Percentiles rank a stretch among this genome's conserved stretches.
Conservation (phyloP, 2,797 vertebrate species). For the Trematocara caparti region DNA sequence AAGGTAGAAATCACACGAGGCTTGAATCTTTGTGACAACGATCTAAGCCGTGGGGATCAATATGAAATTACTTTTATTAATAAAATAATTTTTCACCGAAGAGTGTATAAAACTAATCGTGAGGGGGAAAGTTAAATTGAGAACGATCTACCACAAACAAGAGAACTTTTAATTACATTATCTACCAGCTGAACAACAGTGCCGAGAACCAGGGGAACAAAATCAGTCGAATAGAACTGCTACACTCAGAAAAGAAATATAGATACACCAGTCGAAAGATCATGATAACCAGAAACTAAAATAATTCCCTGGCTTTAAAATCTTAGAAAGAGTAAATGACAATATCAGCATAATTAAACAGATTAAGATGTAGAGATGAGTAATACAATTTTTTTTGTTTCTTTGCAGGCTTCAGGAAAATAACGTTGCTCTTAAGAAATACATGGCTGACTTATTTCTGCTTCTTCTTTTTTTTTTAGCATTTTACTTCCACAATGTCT, state of each 20-base stretch:
- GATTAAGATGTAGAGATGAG: too few species aligned
- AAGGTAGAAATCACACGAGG: accelerated
- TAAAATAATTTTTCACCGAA: background rate
- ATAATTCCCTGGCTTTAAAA: background rate
- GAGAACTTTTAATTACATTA: background rate
- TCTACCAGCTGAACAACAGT: too few species aligned
- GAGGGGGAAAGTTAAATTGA: background rate
- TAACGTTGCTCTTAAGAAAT: background rate
- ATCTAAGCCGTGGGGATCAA: background rate
- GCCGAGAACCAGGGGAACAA: too few species aligned
- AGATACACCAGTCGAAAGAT: background rate
- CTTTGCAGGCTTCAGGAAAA: background rate
- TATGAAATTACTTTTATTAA: background rate
- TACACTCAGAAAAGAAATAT: too few species aligned
- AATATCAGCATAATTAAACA: too few species aligned
- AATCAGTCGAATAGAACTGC: too few species aligned
- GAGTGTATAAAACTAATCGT: background rate
- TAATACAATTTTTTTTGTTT: accelerated
- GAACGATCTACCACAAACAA: background rate
- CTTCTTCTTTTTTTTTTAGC: too few species aligned
- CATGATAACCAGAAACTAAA: background rate
- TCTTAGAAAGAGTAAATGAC: too few species aligned
- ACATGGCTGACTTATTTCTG: too few species aligned
- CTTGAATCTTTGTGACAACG: background rate
- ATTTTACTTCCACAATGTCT: too few species aligned